These are phyloP conservation scores for Arge pagana DNA, from an alignment of 2,888 invertebrate species.

Conservation along the genomic window DNA sequence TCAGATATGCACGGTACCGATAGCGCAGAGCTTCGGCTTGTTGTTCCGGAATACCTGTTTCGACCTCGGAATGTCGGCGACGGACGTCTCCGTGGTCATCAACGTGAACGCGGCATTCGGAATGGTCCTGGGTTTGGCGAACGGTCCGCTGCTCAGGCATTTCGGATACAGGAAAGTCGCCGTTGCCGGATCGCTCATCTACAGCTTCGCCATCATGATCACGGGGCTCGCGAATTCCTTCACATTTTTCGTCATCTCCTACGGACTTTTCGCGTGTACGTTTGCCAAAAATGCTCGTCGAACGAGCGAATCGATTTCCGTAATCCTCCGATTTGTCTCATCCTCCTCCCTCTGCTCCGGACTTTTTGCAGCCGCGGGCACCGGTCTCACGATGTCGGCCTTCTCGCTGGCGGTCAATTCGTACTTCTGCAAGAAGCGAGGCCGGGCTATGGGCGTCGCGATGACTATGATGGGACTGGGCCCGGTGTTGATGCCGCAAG, in stretches of 20 bases:
- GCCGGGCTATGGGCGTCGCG: conserved; percentile 66
- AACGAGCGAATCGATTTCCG: background rate
- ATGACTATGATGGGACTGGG: conserved; percentile 71
- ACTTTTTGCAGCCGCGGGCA: conserved; percentile 65
- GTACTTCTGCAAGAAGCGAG: conserved; percentile 67
- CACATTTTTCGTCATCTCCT: conserved; percentile 65
- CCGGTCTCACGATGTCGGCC: conserved; percentile 65
- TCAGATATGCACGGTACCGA: conserved; percentile 61
- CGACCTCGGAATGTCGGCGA: conserved; percentile 63
- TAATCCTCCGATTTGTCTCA: background rate
- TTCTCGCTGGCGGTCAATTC: conserved; percentile 69
- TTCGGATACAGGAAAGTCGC: conserved; percentile 72
- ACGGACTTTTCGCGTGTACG: conserved; percentile 74
- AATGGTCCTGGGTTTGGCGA: conserved; percentile 69
- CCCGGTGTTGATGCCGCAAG: conserved; percentile 68
- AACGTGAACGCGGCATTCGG: conserved; percentile 71
- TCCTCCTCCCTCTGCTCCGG: background rate
- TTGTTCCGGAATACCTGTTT: conserved; percentile 68
- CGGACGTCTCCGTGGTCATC: conserved; percentile 67
- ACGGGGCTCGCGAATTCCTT: conserved; percentile 65
- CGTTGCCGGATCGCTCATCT: conserved; percentile 62
- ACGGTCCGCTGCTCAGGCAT: conserved; percentile 66
- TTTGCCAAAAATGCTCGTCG: conserved; percentile 33
- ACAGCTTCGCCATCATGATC: conserved; percentile 64
- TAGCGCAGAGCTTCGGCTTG: conserved; percentile 70